phyloP scores from a whole-genome alignment of 2,888 invertebrate species.

The Timema podura region DNA sequence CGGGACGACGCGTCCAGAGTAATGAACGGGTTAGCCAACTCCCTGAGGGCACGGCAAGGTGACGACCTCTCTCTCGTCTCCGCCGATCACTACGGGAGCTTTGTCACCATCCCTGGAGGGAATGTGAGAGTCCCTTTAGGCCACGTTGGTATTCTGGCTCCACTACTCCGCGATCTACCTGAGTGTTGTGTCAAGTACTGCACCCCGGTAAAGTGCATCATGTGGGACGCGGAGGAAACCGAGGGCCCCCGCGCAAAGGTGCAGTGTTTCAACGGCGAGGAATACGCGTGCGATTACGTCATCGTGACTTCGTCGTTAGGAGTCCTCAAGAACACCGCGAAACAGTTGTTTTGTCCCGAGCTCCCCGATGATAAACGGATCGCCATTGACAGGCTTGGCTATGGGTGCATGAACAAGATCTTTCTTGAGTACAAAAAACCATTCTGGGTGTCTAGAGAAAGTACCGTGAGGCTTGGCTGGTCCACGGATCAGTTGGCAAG shows the following conservation, averaged over 20 bases:
- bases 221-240: conserved; percentile 53
- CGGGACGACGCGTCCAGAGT: conserved; percentile 61
- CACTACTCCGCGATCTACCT: conserved; percentile 60
- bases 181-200: conserved; percentile 40
- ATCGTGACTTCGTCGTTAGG: conserved; percentile 75
- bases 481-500: conserved; percentile 59
- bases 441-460: conserved; percentile 68
- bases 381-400: conserved; percentile 66
- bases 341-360: conserved; percentile 66
- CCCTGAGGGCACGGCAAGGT: conserved; percentile 60
- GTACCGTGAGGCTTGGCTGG: conserved; percentile 66
- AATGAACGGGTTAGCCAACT: conserved; percentile 63
- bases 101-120: conserved; percentile 62
- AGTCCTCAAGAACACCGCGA: conserved; percentile 69
- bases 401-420: conserved; percentile 70
- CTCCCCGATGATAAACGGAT: conserved; percentile 65
- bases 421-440: conserved; percentile 73
- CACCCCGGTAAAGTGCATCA: conserved; percentile 20
- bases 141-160: conserved; percentile 63
- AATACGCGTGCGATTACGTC: conserved; percentile 68
- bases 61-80: conserved; percentile 68
- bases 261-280: conserved; percentile 66
- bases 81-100: conserved; percentile 68
- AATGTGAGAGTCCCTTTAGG: conserved; percentile 61
- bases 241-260: conserved; percentile 58